A percentile compares a stretch with the other conserved stretches of the same genome.
phyloP scores from a whole-genome alignment of 2,888 invertebrate species.

The Griposia aprilina region DNA sequence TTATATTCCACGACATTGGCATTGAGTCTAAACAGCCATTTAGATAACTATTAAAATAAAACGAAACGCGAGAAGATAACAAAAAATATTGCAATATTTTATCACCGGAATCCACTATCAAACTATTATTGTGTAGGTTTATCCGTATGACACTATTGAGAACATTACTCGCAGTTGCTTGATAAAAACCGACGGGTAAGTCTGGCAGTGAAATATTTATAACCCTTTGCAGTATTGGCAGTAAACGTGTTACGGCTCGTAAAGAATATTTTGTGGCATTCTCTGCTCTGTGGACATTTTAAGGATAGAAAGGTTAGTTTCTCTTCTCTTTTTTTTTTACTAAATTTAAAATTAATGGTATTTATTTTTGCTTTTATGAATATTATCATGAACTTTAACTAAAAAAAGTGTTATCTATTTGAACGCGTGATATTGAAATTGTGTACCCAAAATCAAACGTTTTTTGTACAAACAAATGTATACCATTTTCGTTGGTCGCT shows the following conservation, averaged over 20 bases:
- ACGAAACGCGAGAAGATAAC: constrained; percentile 23
- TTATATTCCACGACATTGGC: background rate
- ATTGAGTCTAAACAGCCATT: background rate
- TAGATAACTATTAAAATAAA: constrained; percentile 12
- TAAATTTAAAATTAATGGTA: background rate
- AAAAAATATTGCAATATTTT: constrained; percentile 46
- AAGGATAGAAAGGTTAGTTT: constrained; percentile 61
- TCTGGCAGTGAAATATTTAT: constrained; percentile 52
- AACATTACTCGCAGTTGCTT: constrained; percentile 42
- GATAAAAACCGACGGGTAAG: constrained; percentile 36
- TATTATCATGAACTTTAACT: background rate
- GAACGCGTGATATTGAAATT: background rate
- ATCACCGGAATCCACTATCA: constrained; percentile 65
- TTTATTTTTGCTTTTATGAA: background rate
- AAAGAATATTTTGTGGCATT: constrained; percentile 50
- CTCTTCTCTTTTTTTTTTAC: background rate
- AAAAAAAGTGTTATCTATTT: background rate
- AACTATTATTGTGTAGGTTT: constrained; percentile 53
- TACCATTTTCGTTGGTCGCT: background rate
- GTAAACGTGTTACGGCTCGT: constrained; percentile 50
- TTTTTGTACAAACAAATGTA: background rate
- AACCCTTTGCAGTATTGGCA: constrained; percentile 20
- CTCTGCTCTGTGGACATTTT: constrained; percentile 19
- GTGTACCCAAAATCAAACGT: background rate
- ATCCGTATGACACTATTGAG: constrained; percentile 42